Conservation (phyloP, 2,113 vertebrate genomes). For the Gnathonemus echidnorhynchus region DNA sequence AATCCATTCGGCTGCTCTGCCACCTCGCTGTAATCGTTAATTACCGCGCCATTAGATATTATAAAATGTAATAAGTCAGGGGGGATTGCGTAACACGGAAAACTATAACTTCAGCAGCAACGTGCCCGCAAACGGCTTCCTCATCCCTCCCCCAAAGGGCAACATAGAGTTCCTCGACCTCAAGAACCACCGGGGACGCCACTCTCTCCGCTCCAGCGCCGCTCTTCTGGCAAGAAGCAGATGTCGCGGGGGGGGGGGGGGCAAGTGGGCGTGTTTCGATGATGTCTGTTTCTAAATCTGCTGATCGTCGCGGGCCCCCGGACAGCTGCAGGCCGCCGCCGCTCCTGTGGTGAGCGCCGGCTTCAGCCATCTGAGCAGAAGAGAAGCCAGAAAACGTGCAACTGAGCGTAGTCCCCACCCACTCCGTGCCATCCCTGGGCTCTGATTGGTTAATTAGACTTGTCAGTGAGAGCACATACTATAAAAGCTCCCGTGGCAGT, state of each 20-base stretch:
- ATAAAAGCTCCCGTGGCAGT: not conserved
- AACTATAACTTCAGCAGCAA: not conserved
- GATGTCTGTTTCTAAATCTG: not conserved
- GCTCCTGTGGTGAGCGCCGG: not conserved
- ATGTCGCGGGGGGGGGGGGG: not conserved
- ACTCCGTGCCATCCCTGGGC: not conserved
- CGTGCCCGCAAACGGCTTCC: not conserved
- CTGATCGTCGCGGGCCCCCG: not conserved
- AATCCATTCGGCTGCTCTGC: not conserved
- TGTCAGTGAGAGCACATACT: not conserved
- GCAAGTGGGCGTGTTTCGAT: not conserved
- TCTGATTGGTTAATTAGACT: not conserved
- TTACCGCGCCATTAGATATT: not conserved
- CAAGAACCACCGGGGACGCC: not conserved
- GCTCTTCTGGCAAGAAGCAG: not conserved
- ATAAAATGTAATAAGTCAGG: not conserved
- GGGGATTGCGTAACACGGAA: not conserved
- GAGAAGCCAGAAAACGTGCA: not conserved
- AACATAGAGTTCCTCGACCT: not conserved
- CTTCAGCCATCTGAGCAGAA: not conserved
- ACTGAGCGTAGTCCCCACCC: not conserved
- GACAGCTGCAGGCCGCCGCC: not conserved
- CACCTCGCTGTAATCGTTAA: not conserved
- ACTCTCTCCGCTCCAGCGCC: not conserved
- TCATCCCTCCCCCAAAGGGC: not conserved